Evolutionary conservation across 2,113 vertebrate species (phyloP).

Genomic region (Misgurnus mizolepis): DNA sequence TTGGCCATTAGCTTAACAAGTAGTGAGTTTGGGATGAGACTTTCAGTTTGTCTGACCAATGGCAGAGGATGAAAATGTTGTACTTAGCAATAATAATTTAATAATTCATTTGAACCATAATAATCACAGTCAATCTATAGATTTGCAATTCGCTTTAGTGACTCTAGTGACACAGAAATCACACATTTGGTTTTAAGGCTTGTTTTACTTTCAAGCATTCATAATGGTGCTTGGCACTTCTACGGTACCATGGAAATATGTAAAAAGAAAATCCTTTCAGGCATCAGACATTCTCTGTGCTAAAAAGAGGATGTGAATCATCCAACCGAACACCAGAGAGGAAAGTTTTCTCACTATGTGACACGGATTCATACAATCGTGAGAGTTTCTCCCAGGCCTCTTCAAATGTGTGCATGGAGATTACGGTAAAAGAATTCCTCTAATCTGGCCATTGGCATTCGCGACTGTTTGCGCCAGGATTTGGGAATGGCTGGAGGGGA

Average conservation of each 20-base stretch:
- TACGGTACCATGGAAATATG: background rate
- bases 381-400: conserved; percentile 48
- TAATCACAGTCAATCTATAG: no score
- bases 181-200: background rate
- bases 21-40: background rate
- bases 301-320: conserved; percentile 48
- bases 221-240: background rate
- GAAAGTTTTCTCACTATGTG: conserved; percentile 36
- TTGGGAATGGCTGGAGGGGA: conserved; percentile 45
- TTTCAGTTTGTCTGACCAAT: background rate
- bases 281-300: conserved; percentile 31
- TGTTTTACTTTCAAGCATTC: conserved; percentile 1
- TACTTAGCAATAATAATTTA: no score
- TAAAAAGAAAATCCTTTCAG: conserved; percentile 31
- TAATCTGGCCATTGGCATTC: conserved; percentile 60
- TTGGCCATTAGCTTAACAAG: background rate
- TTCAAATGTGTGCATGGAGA: conserved; percentile 49
- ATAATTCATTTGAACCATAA: no score
- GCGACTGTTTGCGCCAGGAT: conserved; percentile 45
- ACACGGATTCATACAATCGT: conserved; percentile 45
- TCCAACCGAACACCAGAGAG: conserved; percentile 37
- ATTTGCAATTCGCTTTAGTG: background rate
- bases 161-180: background rate
- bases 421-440: conserved; percentile 40
- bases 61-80: background rate